Conservation (phyloP, 2,888 invertebrate genomes). For the Rosalia funebris region DNA sequence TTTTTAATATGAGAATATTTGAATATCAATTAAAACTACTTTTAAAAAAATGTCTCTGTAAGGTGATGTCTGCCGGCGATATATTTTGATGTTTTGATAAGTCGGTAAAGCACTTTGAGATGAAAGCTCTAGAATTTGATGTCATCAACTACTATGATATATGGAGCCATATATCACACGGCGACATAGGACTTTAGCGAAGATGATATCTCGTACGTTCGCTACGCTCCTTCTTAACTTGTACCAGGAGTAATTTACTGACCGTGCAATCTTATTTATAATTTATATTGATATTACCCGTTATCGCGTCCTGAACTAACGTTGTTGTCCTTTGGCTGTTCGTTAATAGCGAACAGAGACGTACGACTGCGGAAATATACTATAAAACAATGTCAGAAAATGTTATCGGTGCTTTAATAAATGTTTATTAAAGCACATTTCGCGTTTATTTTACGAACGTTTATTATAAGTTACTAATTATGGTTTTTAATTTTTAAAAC, state of each 20-base stretch:
- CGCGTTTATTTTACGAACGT: too few species aligned
- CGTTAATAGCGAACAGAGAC: constrained; percentile 26
- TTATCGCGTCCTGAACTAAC: constrained; percentile 45
- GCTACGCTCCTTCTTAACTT: constrained; percentile 44
- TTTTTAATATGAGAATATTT: too few species aligned
- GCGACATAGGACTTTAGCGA: constrained; percentile 61
- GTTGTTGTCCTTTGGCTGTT: constrained; percentile 33
- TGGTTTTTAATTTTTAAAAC: too few species aligned
- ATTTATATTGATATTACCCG: constrained; percentile 58
- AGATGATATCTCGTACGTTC: constrained; percentile 61
- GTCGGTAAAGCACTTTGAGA: constrained; percentile 37
- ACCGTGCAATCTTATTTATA: constrained; percentile 58
- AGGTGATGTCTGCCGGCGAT: too few species aligned
- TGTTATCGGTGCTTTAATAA: too few species aligned
- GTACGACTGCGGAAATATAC: too few species aligned
- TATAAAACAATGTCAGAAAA: too few species aligned
- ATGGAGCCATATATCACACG: constrained; percentile 60
- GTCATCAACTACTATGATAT: constrained; percentile 61
- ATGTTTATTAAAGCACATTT: too few species aligned
- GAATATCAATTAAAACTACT: too few species aligned
- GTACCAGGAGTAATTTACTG: constrained; percentile 56
- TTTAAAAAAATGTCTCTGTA: too few species aligned
- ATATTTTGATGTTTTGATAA: constrained; percentile 31
- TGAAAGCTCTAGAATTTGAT: constrained; percentile 54
- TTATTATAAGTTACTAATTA: too few species aligned